Evolutionary conservation across 1,140 invertebrate species (phyloP).

Genomic region (Lycorma delicatula): DNA sequence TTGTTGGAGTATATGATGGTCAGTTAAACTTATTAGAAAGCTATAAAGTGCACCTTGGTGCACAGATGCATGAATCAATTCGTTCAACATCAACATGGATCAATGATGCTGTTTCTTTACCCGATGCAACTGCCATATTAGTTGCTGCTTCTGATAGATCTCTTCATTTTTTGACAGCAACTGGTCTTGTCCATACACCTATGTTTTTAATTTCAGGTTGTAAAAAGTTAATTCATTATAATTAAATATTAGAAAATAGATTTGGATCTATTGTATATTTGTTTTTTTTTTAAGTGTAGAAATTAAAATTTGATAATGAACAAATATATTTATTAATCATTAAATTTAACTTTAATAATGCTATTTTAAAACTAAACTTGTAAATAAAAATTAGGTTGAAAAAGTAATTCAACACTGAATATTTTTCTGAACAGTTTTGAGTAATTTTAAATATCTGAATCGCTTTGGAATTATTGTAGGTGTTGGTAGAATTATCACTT

Average conservation of each 20-base stretch:
- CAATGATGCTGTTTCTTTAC: conserved; percentile 45
- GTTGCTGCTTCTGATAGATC: conserved; percentile 44
- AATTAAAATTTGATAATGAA: no score
- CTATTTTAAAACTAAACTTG: no score
- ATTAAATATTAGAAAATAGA: not conserved
- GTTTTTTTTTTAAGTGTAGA: no score
- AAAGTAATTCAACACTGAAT: no score
- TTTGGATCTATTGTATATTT: not conserved
- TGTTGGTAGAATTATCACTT: no score
- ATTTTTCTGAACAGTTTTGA: no score
- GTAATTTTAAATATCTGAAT: no score
- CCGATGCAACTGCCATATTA: conserved; percentile 41
- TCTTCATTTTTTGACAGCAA: conserved; percentile 43
- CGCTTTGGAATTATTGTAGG: no score
- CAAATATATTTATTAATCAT: no score
- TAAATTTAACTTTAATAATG: no score
- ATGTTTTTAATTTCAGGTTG: conserved; percentile 42
- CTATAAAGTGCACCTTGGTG: conserved; percentile 36
- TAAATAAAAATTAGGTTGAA: no score
- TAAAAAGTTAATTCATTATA: conserved; percentile 36
- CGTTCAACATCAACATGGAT: conserved; percentile 45
- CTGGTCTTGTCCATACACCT: conserved; percentile 41
- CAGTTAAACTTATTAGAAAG: conserved; percentile 39
- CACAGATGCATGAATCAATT: not conserved
- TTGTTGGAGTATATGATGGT: conserved; percentile 44